Conservation (phyloP, 2,797 vertebrate genomes). For the Lacerta bilineata region DNA sequence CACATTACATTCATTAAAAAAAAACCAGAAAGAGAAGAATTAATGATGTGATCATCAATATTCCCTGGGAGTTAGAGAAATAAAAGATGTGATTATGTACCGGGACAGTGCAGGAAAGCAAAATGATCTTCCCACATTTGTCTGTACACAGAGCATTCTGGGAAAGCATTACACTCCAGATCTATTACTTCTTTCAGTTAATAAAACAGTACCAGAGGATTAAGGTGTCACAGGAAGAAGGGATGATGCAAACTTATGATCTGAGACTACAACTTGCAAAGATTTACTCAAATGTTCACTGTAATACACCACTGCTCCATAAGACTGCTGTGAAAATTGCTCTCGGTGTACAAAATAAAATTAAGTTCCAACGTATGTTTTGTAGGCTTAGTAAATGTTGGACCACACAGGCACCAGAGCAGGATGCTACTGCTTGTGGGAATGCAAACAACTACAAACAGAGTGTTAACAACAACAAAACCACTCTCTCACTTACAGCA, state of each 20-base stretch:
- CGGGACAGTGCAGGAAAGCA: neutral
- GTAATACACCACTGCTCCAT: neutral
- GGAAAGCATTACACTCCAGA: constrained; percentile 1
- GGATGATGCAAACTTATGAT: neutral
- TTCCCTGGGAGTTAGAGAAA: neutral
- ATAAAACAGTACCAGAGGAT: constrained; percentile 11
- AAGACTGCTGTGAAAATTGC: constrained; percentile 5
- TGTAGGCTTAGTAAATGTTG: neutral
- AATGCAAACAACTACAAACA: neutral
- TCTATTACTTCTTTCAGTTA: constrained; percentile 20
- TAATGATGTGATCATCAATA: neutral
- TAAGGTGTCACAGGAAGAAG: constrained; percentile 2
- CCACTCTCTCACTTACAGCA: constrained; percentile 6
- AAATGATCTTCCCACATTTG: neutral
- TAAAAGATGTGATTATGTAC: neutral
- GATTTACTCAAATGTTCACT: constrained; percentile 1
- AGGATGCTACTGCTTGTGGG: neutral
- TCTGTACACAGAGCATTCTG: constrained; percentile 27
- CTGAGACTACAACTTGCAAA: neutral
- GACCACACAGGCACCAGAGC: neutral
- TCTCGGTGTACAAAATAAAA: constrained; percentile 11
- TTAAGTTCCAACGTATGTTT: constrained; percentile 18
- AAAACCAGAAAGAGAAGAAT: neutral
- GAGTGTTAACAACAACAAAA: constrained; percentile 22
- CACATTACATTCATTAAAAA: neutral